phyloP scores from a whole-genome alignment of 2,888 invertebrate genomes.

The Gryllus longicercus region DNA sequence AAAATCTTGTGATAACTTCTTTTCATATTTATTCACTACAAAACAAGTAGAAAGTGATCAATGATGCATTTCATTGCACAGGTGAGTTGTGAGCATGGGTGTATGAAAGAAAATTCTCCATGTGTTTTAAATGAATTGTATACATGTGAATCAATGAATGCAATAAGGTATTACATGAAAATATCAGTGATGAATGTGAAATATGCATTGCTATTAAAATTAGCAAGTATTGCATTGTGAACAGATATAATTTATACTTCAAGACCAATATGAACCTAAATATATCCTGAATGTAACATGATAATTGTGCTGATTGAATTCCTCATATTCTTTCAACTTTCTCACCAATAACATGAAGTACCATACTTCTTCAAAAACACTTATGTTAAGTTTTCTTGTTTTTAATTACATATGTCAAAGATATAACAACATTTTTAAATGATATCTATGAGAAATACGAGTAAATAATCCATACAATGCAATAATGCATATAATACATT shows the following conservation, averaged over 20 bases:
- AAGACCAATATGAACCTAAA: neutral
- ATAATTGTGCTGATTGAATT: neutral
- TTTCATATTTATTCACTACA: slow-evolving; percentile 17
- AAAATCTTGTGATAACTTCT: slow-evolving; percentile 17
- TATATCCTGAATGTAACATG: slow-evolving; percentile 17
- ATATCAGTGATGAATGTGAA: neutral
- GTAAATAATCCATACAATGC: too few species aligned
- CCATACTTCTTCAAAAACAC: too few species aligned
- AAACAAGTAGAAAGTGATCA: neutral
- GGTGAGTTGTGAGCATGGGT: neutral
- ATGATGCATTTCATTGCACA: neutral
- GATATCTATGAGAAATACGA: too few species aligned
- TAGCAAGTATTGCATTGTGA: slow-evolving; percentile 17
- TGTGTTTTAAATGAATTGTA: neutral
- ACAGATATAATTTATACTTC: slow-evolving; percentile 17
- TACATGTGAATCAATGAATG: neutral
- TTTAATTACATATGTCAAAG: too few species aligned
- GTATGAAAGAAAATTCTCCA: neutral
- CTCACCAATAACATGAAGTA: neutral
- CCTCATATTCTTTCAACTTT: neutral
- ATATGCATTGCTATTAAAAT: neutral
- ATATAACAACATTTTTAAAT: too few species aligned
- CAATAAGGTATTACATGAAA: neutral
- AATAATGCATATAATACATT: too few species aligned
- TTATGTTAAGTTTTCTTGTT: too few species aligned